Evolutionary conservation across 23 tunicate species (phyloP).

Genomic region (Halocynthia roretzi): DNA sequence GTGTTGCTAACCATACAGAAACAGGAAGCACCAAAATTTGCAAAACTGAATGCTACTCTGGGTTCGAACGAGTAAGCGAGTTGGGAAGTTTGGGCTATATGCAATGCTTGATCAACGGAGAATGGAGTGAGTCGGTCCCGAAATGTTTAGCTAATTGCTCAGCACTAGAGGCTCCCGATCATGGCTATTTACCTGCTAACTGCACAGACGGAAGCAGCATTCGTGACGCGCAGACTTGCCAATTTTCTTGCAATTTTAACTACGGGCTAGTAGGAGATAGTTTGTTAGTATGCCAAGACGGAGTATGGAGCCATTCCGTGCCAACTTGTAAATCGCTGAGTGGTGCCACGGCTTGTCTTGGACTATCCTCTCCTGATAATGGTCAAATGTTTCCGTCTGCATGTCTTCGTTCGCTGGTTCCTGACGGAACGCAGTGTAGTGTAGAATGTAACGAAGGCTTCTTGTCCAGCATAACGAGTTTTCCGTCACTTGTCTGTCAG

Average conservation of each 20-base stretch:
- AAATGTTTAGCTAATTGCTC: background rate
- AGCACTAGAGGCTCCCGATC: background rate
- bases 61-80: background rate
- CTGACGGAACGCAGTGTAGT: slow-evolving; percentile 3
- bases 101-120: slow-evolving; percentile 6
- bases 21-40: slow-evolving; percentile 3
- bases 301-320: slow-evolving; percentile 19
- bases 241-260: slow-evolving; percentile 15
- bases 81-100: no score
- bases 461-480: background rate
- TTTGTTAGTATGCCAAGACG: slow-evolving; percentile 1
- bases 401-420: background rate
- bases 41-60: slow-evolving; percentile 13
- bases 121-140: slow-evolving; percentile 11
- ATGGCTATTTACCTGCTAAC: background rate
- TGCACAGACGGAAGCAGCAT: background rate
- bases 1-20: background rate
- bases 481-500: slow-evolving; percentile 7
- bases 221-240: slow-evolving; percentile 20
- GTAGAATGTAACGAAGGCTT: slow-evolving; percentile 13
- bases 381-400: slow-evolving; percentile 21
- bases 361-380: background rate
- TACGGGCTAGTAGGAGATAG: slow-evolving; percentile 17
- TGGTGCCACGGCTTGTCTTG: background rate
- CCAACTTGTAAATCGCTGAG: slow-evolving; percentile 9